A percentile compares a stretch with the other conserved stretches of the same genome.
These are phyloP conservation scores for Patiria pectinifera DNA, from an alignment of 53 echinoderm and acorn worm species.

Conservation along the genomic window DNA sequence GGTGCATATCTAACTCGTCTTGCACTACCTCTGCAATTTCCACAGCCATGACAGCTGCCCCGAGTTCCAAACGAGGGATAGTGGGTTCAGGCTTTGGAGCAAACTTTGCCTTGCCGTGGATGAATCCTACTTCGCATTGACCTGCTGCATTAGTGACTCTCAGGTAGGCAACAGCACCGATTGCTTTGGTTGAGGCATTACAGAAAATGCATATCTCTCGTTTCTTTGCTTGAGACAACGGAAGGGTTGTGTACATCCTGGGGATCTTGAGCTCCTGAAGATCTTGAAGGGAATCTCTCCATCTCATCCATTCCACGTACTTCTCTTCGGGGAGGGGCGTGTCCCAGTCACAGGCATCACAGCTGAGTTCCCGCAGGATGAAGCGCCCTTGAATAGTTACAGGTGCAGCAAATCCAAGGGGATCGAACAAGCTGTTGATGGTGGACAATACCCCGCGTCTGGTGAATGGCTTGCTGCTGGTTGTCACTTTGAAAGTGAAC, in stretches of 20 bases:
- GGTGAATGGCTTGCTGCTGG: constrained; percentile 56
- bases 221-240: constrained; percentile 23
- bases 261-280: constrained; percentile 20
- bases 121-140: constrained; percentile 12
- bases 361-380: constrained; percentile 43
- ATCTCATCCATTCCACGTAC: constrained; percentile 35
- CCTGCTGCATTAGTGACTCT: constrained; percentile 1
- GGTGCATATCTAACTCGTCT: constrained; percentile 15
- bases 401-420: constrained; percentile 68
- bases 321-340: constrained; percentile 43
- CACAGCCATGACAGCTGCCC: constrained; percentile 70
- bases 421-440: constrained; percentile 64
- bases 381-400: constrained; percentile 38
- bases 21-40: constrained; percentile 35
- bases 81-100: constrained; percentile 66
- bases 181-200: constrained; percentile 55
- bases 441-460: constrained; percentile 63
- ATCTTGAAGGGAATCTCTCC: constrained; percentile 33
- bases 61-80: constrained; percentile 65
- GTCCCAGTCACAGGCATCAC: constrained; percentile 46
- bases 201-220: constrained; percentile 41
- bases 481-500: constrained; percentile 45
- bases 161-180: constrained; percentile 42
- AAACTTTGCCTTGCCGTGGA: constrained; percentile 66
- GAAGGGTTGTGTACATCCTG: constrained; percentile 33